Base-by-base conservation (phyloP, 2,888 invertebrate genomes). In the Pyrocoelia pectoralis region DNA sequence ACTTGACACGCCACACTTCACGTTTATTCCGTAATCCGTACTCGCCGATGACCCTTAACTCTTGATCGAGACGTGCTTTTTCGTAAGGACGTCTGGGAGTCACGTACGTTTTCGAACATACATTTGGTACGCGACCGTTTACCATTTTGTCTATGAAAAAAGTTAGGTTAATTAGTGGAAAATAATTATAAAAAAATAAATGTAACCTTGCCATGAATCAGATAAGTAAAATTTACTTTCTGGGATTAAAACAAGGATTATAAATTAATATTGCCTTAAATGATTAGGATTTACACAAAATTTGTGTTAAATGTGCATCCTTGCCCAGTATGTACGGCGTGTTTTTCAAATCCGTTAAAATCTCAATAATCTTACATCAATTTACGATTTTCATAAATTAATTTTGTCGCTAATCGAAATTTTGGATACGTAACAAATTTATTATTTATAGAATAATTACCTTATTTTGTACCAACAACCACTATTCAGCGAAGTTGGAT, bases 1-100 rank as follows among this genome's bases (percentile, higher is more conserved):
- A 98, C 83, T 98, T 99, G 43, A 99, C 98, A 70, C 98, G 88
- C 99, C 99, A 99, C 70, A 99, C 98, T 83, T 99, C 99, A 74
- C 98, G 93, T 84, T 99, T 99, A 86, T 99, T 99, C 71, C 98
- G 89, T 55, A 99, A 91, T 84, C 99, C 99, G 86, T 96, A 99
- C 83, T 99, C 97, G 76, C 99, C 99, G 78, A 99, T 98, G 81
- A 97, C 94, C 83, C 97, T 97, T 81, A 99, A 92, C 85, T 99
- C 99, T 83, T 97, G 95, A 82, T 99, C 99, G 70, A 99, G 88
- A 85, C 99, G 97, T 74, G 98, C 97, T 87, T 99, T 99, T 85
- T 99, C 99, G 86, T 97, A 99, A 54, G 99, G 99, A 84, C 99
- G 94, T 76, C 99, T 90, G 60, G 99, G 99, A 56, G 98, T 98